Conservation (phyloP, 2,888 invertebrate genomes). For the Notodonta ziczac region DNA sequence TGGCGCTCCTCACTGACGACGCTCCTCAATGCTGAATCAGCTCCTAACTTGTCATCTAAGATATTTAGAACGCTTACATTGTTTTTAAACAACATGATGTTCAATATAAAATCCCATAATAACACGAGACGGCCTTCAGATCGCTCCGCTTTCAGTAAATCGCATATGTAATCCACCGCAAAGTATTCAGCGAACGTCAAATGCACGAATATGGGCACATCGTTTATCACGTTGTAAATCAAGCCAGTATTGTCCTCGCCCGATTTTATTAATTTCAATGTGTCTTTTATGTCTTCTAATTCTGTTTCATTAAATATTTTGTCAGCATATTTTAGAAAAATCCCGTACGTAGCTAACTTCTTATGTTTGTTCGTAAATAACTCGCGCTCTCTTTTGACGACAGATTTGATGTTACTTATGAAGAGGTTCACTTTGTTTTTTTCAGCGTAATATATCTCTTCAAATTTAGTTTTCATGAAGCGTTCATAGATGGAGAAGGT, state of each 20-base stretch:
- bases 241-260: slow-evolving; percentile 23
- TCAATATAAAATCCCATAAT: slow-evolving; percentile 11
- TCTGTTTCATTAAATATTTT: slow-evolving; percentile 13
- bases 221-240: slow-evolving; percentile 15
- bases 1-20: neutral
- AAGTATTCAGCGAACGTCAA: slow-evolving; percentile 24
- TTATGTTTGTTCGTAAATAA: slow-evolving; percentile 22
- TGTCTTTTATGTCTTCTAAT: slow-evolving; percentile 12
- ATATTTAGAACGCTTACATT: slow-evolving; percentile 6
- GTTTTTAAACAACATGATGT: neutral
- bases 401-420: slow-evolving; percentile 12
- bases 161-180: slow-evolving; percentile 25
- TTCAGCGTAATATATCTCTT: slow-evolving; percentile 20
- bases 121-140: neutral
- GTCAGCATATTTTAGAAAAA: slow-evolving; percentile 5
- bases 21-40: neutral
- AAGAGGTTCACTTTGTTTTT: slow-evolving; percentile 22
- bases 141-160: slow-evolving; percentile 14
- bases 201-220: slow-evolving; percentile 21
- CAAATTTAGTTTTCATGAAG: slow-evolving; percentile 24
- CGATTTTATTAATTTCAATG: slow-evolving; percentile 9
- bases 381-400: slow-evolving; percentile 21
- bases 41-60: slow-evolving; percentile 5
- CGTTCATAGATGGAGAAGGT: slow-evolving; percentile 23
- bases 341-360: slow-evolving; percentile 21